Base-by-base conservation (phyloP, 1,140 invertebrate genomes). In the Helicorthomorpha holstii region DNA sequence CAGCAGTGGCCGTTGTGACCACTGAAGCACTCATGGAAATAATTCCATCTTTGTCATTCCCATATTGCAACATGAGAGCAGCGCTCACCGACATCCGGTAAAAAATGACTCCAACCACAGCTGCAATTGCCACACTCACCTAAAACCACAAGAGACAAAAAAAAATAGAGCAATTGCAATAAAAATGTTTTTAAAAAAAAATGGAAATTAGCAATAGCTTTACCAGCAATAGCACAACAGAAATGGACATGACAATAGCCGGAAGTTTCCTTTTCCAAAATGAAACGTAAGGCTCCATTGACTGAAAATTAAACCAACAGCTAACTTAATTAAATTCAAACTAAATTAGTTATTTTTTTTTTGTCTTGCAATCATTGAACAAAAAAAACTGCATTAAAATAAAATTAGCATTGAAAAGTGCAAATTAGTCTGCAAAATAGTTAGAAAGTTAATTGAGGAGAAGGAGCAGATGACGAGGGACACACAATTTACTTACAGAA, bases 71-170 rank as follows among this genome's bases (percentile, higher is more conserved):
- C 43, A 49, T 22, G 16, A 82, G 65, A 1, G 80, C 76, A 2
- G 85, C 82, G 57, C 90, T 69, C 48, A 90, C 72, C 1, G 87
- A 84, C 78, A 95, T 89, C 43, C 92, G 75, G 67, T 95, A 95
- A 1, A 94, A 68, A 57, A 95, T 88, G 24, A 95, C 88, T 14
- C 81, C 90, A 53, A 94, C 69, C 12, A 96, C 86, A 0, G 87
- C 80, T 10, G 81, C 85, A 48, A 95, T 68, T 1, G 90, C 90
- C 59, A 94, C 65, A 21, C 69, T 64, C 34, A 83, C 76, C 79
- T 83, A 55, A 48, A 52, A 58, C 51, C 51, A 44, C 54, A 34
- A 55, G 10, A 51, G 27, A 58, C 42, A 48, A 27, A 53, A 43
- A 56, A 27, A 38, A 7, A 48, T 23, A 50, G 3, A 56, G 34